A percentile compares a stretch with the other conserved stretches of the same genome.
Conservation (phyloP, 2,888 invertebrate genomes). For the Choristoneura rosaceana region DNA sequence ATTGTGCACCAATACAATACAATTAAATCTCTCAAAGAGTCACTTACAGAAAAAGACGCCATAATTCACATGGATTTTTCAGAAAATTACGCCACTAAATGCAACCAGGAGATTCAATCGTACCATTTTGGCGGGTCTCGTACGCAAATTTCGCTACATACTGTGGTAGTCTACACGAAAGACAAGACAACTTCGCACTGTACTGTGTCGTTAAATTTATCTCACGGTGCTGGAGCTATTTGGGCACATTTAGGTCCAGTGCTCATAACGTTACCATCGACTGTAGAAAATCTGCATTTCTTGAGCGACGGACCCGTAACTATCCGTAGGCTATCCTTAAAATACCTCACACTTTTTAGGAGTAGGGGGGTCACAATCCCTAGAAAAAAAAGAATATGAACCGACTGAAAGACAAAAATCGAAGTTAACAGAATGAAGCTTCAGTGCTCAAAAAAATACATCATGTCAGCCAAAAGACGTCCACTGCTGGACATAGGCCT, state of each 20-base stretch:
- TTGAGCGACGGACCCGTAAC: background rate
- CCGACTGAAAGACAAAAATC: no score
- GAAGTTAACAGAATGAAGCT: no score
- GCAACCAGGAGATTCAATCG: slow-evolving; percentile 42
- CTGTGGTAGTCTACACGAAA: slow-evolving; percentile 10
- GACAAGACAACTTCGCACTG: background rate
- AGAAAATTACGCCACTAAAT: slow-evolving; percentile 43
- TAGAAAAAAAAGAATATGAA: no score
- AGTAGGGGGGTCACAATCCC: no score
- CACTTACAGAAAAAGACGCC: slow-evolving; percentile 44
- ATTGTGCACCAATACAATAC: slow-evolving; percentile 44
- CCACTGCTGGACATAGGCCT: no score
- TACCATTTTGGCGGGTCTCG: slow-evolving; percentile 43
- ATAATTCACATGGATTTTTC: slow-evolving; percentile 45
- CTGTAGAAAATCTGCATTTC: slow-evolving; percentile 11
- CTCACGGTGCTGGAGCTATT: slow-evolving; percentile 18
- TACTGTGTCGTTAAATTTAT: slow-evolving; percentile 14
- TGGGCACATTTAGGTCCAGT: slow-evolving; percentile 18
- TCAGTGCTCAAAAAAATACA: no score
- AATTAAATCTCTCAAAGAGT: slow-evolving; percentile 43
- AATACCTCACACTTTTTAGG: no score
- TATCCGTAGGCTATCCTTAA: no score
- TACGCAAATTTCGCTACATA: slow-evolving; percentile 13
- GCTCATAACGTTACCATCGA: background rate
- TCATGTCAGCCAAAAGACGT: no score